Evolutionary conservation across 1,140 invertebrate genomes (phyloP), one percentile per base, ranked within the genome.

Genomic region (Halotydeus destructor): DNA sequence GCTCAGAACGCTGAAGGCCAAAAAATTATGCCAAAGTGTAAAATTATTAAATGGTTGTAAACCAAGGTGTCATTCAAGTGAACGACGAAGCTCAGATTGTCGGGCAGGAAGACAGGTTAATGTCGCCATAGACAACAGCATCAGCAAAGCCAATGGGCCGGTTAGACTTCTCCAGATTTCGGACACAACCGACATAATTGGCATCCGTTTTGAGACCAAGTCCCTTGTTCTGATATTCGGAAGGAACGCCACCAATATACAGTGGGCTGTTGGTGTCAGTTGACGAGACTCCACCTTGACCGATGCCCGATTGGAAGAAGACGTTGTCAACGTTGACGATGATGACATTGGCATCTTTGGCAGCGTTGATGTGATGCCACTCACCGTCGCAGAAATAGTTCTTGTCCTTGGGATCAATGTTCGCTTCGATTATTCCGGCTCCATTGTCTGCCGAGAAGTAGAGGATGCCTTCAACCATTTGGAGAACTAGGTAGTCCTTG

Each of bases 311-410:
- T 40, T 72, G 57, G 3, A 70, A 62, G 52, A 70, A 67, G 43
- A 72, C 65, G 28, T 76, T 74, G 57, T 91, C 80, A 1, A 89
- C 78, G 0, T 71, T 71, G 8, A 93, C 55, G 1, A 73, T 71
- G 1, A 86, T 72, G 0, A 83, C 69, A 55, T 83, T 83, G 57
- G 77, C 80, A 3, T 73, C 71, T 63, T 88, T 89, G 1, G 74
- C 60, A 37, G 74, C 84, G 66, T 74, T 65, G 51, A 93, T 78
- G 12, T 64, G 75, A 55, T 94, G 88, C 85, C 88, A 96, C 23
- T 82, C 66, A 25, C 89, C 88, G 64, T 97, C 84, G 57, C 89
- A 96, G 22, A 85, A 67, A 23, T 70, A 69, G 55, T 75, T 71
- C 24, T 72, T 67, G n/a, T 69, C 63, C 16, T 67, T 63, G 3